phyloP scores from a whole-genome alignment of 2,797 vertebrate species.

The Leuciscus waleckii region DNA sequence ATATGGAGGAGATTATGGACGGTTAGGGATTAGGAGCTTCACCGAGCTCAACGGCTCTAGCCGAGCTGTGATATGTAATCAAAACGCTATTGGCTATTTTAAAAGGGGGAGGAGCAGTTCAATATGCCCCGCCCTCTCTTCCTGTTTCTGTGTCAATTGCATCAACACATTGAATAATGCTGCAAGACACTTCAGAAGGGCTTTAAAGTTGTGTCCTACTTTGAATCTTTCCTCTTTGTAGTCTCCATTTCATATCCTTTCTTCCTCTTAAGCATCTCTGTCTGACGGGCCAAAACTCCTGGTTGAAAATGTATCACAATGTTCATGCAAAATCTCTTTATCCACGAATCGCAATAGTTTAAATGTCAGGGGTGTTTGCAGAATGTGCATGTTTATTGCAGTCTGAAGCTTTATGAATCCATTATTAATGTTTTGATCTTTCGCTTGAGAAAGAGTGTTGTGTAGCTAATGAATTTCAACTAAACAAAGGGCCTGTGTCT shows the following conservation, averaged over 20 bases:
- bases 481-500: constrained; percentile 5
- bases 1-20: too few relatives aligned
- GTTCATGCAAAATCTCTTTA: constrained; percentile 13
- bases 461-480: constrained; percentile 2
- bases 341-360: constrained; percentile 11
- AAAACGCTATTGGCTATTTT: too few relatives aligned
- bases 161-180: neutral
- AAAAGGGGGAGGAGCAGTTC: too few relatives aligned
- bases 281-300: neutral
- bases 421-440: constrained; percentile 34
- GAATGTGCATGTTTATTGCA: neutral
- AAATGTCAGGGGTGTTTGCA: constrained; percentile 29
- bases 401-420: constrained; percentile 28
- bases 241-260: constrained; percentile 9
- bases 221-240: constrained; percentile 6
- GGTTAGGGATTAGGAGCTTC: too few relatives aligned
- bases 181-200: neutral
- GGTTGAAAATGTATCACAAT: constrained; percentile 17
- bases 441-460: neutral
- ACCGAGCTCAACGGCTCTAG: too few relatives aligned
- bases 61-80: too few relatives aligned
- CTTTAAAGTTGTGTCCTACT: neutral
- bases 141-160: too few relatives aligned
- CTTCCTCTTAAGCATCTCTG: neutral
- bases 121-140: too few relatives aligned